Evolutionary conservation across 1,140 invertebrate species (phyloP).

Genomic region (Lepidurus couesii): DNA sequence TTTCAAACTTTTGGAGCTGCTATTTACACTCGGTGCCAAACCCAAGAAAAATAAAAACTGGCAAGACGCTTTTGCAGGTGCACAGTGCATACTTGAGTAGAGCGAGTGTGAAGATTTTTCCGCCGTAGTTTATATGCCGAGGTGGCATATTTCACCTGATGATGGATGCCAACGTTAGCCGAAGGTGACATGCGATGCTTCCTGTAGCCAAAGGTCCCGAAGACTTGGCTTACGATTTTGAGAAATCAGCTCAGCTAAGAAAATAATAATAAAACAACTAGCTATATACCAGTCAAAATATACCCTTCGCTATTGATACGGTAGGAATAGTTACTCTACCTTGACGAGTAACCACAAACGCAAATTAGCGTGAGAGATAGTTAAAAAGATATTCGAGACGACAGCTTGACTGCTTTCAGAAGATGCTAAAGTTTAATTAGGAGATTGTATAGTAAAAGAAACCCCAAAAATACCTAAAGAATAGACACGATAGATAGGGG

Average conservation of each 20-base stretch:
- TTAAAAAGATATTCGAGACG: no score
- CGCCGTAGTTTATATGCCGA: not conserved
- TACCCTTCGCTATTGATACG: no score
- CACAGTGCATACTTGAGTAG: not conserved
- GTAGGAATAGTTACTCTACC: no score
- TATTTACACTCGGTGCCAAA: not conserved
- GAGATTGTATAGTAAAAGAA: not conserved
- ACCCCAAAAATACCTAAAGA: not conserved
- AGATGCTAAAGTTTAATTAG: conserved; percentile 2
- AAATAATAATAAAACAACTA: no score
- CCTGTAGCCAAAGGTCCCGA: not conserved
- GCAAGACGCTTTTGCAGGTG: not conserved
- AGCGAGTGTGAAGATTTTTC: not conserved
- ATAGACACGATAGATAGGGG: not conserved
- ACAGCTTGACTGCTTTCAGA: no score
- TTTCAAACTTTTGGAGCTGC: not conserved
- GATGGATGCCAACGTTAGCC: not conserved
- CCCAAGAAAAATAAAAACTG: conserved; percentile 7
- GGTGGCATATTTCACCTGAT: conserved; percentile 18
- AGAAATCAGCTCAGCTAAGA: no score
- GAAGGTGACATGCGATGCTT: not conserved
- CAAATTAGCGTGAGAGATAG: no score
- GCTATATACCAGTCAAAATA: no score
- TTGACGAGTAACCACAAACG: no score
- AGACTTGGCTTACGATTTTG: no score